Evolutionary conservation across 2,888 invertebrate genomes (phyloP), one percentile per base, ranked within the genome.

Genomic region (Drosophila mettleri): DNA sequence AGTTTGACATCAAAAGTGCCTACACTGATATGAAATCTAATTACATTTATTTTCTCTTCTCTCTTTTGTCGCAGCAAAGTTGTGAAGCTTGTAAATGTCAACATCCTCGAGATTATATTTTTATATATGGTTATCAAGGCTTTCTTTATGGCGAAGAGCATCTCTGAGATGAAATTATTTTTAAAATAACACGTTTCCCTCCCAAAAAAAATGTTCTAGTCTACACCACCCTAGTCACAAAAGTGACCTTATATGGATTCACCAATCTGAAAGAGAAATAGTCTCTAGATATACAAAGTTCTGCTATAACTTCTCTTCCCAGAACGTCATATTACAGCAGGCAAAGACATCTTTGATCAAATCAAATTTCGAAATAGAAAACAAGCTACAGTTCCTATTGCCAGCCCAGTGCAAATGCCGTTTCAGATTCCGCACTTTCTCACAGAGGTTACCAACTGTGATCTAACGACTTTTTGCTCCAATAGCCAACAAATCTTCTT

Each of bases 11-110:
- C 45, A 41, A 39, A 73, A 58, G 22, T 61, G 41, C 34, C 34
- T 31, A 41, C 62, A 57, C 64, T 36, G 76, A 81, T 81, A 60
- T 72, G 68, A 67, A 72, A 82, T 80, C 78, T 80, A 78, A 82
- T 86, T 74, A 69, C 72, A 76, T 68, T 73, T 67, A 22, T 49
- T n/a, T 34, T 62, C 41, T 60, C 72, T 64, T 70, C 74, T 74
- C 59, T n/a, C 49, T 62, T 45, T 60, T 74, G 66, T 70, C 74
- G 74, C 59, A 62, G 71, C 45, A 65, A 78, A 67, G 53, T 62
- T 69, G 39, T 53, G 31, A 57, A 62, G 20, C 51, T 51, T 51
- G 18, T 41, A 48, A 60, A 49, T 48, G 58, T 59, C 71, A 69
- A 62, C 46, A 33, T 52, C 31, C 63, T 27, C 29, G 27, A 39